Evolutionary conservation across 23 tunicate species (phyloP), one percentile per base, ranked within the genome.

Genomic region (Styela clava): DNA sequence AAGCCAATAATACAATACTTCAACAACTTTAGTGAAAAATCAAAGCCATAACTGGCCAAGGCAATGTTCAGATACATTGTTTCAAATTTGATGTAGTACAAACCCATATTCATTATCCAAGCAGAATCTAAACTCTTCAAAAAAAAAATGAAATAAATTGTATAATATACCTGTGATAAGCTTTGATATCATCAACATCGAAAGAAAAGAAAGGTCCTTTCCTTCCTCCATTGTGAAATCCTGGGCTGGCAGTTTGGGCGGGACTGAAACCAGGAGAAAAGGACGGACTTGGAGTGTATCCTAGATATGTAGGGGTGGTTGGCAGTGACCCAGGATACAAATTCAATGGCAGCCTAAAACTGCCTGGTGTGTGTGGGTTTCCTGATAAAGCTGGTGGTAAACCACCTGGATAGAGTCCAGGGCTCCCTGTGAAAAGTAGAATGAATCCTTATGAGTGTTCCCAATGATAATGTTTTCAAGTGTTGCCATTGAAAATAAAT

Each of bases 321-420:
- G 99, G 99, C 56, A 96, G 72, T 22, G 99, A 96, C 20, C 92
- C 92, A 22, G 99, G 96, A 78, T 96, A 96, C 26, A 85, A 84
- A 36, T 90, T 77, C 63, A 87, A 22, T 2, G 98, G 98, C 79
- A 87, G 52, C n/a, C 94, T 87, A 65, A 90, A 71, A 12, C 56
- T 67, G 71, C 71, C 71, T 18, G 71, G 24, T 12, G 30, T 67
- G 16, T 27, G 31, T 16, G 19, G 71, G 31, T 67, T 67, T 44
- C 81, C 77, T 3, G 3, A 3, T 28, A n/a, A 20, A 22, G 34
- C 12, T 3, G 34, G 77, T 18, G 34, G 81, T 33, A 33, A 52
- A 16, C 65, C 65, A 20, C 29, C 62, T 5, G 81, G 81, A 36
- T 32, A 76, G 7, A 76, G 31, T 22, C 81, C 81, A 26, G 81